Base-by-base conservation (phyloP, 2,888 invertebrate species). In the Tachystola acroxantha region DNA sequence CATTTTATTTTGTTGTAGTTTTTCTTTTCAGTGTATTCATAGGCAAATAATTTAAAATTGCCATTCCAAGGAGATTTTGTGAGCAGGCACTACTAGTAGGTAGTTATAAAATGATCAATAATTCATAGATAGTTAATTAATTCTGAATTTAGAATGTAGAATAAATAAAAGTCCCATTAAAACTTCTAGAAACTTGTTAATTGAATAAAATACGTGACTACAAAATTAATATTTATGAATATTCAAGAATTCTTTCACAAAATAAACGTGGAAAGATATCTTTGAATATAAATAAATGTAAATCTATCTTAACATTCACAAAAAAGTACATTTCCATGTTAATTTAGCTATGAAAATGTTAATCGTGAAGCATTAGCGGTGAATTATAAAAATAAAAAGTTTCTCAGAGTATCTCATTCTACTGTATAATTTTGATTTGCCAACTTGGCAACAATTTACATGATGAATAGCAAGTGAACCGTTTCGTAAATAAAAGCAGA, bases 391-490 rank as follows among this genome's bases (percentile, higher is more conserved):
- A 53, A 50, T 45, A 43, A 49, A 53, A 34, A 31, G 11, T 39
- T 43, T 43, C 40, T 37, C 45, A 16, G 25, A 36, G 34, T 37
- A 29, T 37, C 29, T 37, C 37, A 25, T 36, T 32, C 40, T 16
- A 27, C 32, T 32, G 30, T 25, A 22, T 40, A 64, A 74, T 22
- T 78, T 67, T 68, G 64, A 73, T 78, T 72, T 65, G 62, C 60
- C 61, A 73, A 77, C 63, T 75, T 65, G 49, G 48, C 59, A 74
- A 79, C 72, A 79, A 81, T 80, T 82, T 81, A 76, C 78, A 80
- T 78, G 67, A 64, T 74, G 78, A 79, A 79, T 79, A 71, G 66
- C 60, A 64, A 71, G 66, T 66, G 55, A 58, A 63, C 61, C 55
- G 64, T 59, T 63, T n/a, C n/a, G 65, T 65, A 57, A 59, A 58